Evolutionary conservation across 2,888 invertebrate genomes (phyloP).

Genomic region (Hirtodrosophila trivittata): DNA sequence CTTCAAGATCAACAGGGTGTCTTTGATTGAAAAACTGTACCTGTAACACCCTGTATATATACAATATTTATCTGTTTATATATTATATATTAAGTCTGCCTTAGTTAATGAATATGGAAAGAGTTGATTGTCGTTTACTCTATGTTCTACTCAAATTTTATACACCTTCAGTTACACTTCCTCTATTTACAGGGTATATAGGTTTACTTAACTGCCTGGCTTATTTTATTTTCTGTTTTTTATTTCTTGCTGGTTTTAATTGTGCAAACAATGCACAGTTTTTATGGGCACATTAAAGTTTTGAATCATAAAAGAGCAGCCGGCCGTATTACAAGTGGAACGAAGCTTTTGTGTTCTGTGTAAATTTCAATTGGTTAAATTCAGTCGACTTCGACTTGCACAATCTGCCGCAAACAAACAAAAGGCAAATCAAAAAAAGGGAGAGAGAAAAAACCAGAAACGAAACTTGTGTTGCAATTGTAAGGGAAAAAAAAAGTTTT

Average conservation of each 20-base stretch:
- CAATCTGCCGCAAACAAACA: constrained; percentile 32
- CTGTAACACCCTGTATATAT: not conserved
- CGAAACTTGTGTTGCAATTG: constrained; percentile 44
- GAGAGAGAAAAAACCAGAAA: constrained; percentile 16
- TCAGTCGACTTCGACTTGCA: constrained; percentile 56
- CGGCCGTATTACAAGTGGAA: constrained; percentile 42
- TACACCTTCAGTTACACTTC: too few species aligned
- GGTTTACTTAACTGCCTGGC: not conserved
- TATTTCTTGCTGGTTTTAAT: constrained; percentile 45
- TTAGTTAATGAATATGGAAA: too few species aligned
- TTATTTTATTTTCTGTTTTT: constrained; percentile 1
- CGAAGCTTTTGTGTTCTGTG: constrained; percentile 49
- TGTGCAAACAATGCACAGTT: constrained; percentile 64
- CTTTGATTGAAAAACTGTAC: too few species aligned
- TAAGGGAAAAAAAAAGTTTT: constrained; percentile 53
- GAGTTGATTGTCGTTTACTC: too few species aligned
- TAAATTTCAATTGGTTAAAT: constrained; percentile 59
- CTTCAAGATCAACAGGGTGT: not conserved
- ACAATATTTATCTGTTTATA: constrained; percentile 2
- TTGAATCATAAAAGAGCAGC: constrained; percentile 23
- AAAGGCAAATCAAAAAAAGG: constrained; percentile 24
- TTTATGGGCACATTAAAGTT: constrained; percentile 70
- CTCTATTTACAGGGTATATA: too few species aligned
- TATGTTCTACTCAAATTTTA: too few species aligned
- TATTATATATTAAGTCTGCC: too few species aligned